These are phyloP conservation scores for Perdita meconis DNA, from an alignment of 2,888 invertebrate species.

Conservation along the genomic window DNA sequence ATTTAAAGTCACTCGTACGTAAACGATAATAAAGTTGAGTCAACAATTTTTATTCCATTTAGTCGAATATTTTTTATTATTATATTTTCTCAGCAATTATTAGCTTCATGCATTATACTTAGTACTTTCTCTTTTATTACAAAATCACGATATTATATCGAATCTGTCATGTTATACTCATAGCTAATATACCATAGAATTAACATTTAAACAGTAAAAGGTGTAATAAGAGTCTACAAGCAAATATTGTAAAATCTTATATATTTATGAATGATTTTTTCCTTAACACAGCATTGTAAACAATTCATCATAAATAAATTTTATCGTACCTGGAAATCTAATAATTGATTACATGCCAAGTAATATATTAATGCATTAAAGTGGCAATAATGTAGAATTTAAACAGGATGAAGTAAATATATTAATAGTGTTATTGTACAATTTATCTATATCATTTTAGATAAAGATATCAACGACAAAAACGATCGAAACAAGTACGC, in stretches of 20 bases:
- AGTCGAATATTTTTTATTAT: conserved; percentile 1
- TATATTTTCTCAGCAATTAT: conserved; percentile 38
- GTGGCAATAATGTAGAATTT: too few species aligned
- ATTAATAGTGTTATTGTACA: too few species aligned
- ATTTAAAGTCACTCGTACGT: conserved; percentile 17
- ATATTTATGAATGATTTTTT: conserved; percentile 30
- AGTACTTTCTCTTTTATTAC: conserved; percentile 51
- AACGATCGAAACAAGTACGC: too few species aligned
- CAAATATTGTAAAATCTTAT: conserved; percentile 43
- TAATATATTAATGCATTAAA: too few species aligned
- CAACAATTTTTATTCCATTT: conserved; percentile 41
- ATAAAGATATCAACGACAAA: too few species aligned
- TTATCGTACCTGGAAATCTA: conserved; percentile 23
- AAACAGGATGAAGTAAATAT: too few species aligned
- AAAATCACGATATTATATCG: conserved; percentile 61
- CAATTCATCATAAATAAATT: conserved; percentile 33
- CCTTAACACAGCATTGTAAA: conserved; percentile 43
- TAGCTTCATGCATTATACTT: conserved; percentile 43
- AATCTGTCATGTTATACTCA: conserved; percentile 76
- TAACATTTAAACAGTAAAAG: conserved; percentile 77
- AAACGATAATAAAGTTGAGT: conserved; percentile 37
- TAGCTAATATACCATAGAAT: conserved; percentile 72
- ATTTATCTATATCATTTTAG: too few species aligned
- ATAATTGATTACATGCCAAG: too few species aligned
- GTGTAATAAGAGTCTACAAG: conserved; percentile 77